Evolutionary conservation across 2,888 invertebrate species (phyloP).

Genomic region (Sinhomidia bicolor): DNA sequence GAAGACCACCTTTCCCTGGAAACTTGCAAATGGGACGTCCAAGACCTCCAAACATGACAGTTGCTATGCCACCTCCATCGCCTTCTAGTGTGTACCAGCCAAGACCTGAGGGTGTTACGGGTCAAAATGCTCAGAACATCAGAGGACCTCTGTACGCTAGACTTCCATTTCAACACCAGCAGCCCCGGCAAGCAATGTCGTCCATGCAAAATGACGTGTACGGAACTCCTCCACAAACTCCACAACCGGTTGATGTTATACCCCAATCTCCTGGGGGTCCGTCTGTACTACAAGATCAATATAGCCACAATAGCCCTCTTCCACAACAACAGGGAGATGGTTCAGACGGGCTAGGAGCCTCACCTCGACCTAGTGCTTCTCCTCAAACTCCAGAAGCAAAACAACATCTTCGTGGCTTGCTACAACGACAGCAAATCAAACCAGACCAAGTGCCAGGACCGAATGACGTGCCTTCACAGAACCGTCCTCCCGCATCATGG

Average conservation of each 20-base stretch:
- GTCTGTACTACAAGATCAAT: conserved; percentile 77
- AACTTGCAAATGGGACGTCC: conserved; percentile 83
- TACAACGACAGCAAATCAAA: conserved; percentile 89
- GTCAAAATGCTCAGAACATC: conserved; percentile 82
- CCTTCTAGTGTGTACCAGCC: conserved; percentile 75
- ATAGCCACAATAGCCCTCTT: conserved; percentile 72
- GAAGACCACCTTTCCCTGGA: conserved; percentile 81
- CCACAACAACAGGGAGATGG: conserved; percentile 34
- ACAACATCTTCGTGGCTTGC: conserved; percentile 89
- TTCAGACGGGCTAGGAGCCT: conserved; percentile 49
- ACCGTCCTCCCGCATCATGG: conserved; percentile 68
- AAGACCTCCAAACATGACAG: conserved; percentile 71
- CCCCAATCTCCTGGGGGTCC: conserved; percentile 68
- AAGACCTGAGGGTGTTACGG: conserved; percentile 81
- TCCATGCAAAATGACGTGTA: conserved; percentile 69
- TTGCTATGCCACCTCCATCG: conserved; percentile 80
- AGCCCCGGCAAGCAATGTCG: conserved; percentile 74
- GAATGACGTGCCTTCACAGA: conserved; percentile 78
- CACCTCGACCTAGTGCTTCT: conserved; percentile 71
- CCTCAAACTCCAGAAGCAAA: conserved; percentile 84
- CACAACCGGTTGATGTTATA: conserved; percentile 62
- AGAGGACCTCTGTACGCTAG: conserved; percentile 66
- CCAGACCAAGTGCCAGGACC: conserved; percentile 79
- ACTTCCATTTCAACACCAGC: conserved; percentile 66
- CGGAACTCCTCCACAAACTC: conserved; percentile 71